A percentile compares a stretch with the other conserved stretches of the same genome.
These are phyloP conservation scores for Apostichopus japonicus DNA, from an alignment of 35 echinoderm and acorn worm genomes.

Conservation along the genomic window DNA sequence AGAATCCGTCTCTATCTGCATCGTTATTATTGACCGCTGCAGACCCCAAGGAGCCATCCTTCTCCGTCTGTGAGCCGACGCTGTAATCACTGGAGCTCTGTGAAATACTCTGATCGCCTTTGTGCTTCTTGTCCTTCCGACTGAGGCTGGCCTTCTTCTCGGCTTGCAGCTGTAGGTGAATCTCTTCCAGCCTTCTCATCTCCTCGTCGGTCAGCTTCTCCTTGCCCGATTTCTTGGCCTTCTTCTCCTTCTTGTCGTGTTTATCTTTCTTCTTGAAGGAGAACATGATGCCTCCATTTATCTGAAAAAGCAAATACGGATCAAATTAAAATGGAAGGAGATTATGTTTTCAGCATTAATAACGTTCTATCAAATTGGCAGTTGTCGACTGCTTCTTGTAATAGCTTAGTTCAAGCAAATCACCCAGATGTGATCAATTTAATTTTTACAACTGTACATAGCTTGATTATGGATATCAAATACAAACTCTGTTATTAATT, in stretches of 20 bases:
- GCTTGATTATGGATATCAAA: no score
- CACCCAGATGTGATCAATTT: no score
- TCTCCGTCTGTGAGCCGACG: slow-evolving; percentile 31
- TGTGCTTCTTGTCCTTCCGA: slow-evolving; percentile 46
- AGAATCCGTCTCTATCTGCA: slow-evolving; percentile 43
- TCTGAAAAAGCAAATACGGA: background rate
- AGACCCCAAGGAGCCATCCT: slow-evolving; percentile 27
- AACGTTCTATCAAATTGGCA: background rate
- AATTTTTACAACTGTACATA: no score
- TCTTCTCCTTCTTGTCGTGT: slow-evolving; percentile 80
- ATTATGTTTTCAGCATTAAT: background rate
- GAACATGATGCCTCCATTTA: slow-evolving; percentile 71
- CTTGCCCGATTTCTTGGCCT: slow-evolving; percentile 69
- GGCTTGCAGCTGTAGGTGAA: slow-evolving; percentile 52
- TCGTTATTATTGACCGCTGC: slow-evolving; percentile 41
- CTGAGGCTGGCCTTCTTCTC: slow-evolving; percentile 66
- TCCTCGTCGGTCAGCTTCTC: slow-evolving; percentile 77
- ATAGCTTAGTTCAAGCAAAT: no score
- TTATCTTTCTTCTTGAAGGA: slow-evolving; percentile 88
- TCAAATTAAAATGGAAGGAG: background rate
- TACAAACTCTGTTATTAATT: no score
- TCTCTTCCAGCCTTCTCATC: slow-evolving; percentile 70
- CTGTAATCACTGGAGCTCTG: slow-evolving; percentile 55
- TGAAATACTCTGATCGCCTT: slow-evolving; percentile 18
- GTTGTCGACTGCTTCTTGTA: no score